Evolutionary conservation across 2,797 vertebrate genomes (phyloP), one percentile per base, ranked within the genome.

Genomic region (Darevskia mixta): DNA sequence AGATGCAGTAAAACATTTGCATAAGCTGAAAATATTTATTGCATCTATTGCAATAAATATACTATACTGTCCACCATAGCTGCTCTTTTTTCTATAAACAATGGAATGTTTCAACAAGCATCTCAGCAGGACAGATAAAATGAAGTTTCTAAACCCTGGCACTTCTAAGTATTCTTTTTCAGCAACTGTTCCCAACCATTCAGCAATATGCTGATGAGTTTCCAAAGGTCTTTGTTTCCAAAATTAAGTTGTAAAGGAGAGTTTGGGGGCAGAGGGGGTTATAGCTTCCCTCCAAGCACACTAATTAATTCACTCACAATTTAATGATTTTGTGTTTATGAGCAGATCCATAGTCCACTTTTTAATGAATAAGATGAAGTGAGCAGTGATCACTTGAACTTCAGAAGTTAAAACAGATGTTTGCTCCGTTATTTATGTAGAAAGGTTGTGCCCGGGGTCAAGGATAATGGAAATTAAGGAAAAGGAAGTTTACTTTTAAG

Each of bases 1-100:
- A 71, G 20, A 43, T 87, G 23, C 49, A 55, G 66, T 89, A 92
- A 87, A 64, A 88, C 80, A 91, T 93, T 73, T 83, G 35, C 73
- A 66, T 87, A 89, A 90, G 73, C 86, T 83, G 41, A 49, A 27
- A 61, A 35, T 67, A 69, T 43, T 61, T 83, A 89, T 80, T 67
- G 87, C 87, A 88, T 23, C 5, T 23, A 64, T 23, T 64, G 7
- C 32, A 35, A 35, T 8, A 73, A 17, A 79, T 87, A 82, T 78
- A 69, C 82, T 86, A 32, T 77, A 90, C 73, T 87, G 80, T 71
- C 18, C 23, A 83, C 86, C 0, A 29, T 69, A 38, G 82, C 78
- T 90, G 64, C 67, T 84, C 61, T 61, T 83, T 92, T 93, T 92
- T 58, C 69, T 17, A 4, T 79, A 61, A 82, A 90, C 76, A 11